Conservation (phyloP, 2,888 invertebrate species). For the Ganaspis brasiliensis region DNA sequence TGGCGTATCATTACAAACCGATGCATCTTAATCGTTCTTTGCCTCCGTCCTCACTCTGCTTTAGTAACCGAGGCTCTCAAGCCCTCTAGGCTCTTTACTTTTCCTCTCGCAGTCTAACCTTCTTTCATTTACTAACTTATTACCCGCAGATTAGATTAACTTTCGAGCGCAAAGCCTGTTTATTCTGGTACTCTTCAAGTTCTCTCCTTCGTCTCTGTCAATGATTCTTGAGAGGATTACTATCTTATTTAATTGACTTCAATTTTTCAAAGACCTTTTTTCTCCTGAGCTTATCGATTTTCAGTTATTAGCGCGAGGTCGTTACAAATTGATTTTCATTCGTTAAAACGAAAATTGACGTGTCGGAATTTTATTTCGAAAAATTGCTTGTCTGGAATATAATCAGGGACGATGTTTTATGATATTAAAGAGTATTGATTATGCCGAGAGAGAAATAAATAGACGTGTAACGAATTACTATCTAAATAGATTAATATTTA, state of each 20-base stretch:
- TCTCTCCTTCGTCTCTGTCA: slow-evolving; percentile 29
- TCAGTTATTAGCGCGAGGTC: neutral
- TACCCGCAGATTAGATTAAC: slow-evolving; percentile 73
- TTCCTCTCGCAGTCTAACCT: slow-evolving; percentile 47
- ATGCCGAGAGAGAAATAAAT: no score
- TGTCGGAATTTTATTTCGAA: neutral
- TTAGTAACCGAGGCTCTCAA: slow-evolving; percentile 42
- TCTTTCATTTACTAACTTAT: slow-evolving; percentile 69
- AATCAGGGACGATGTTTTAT: no score
- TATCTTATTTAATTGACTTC: slow-evolving; percentile 73
- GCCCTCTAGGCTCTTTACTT: slow-evolving; percentile 45
- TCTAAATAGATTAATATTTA: no score
- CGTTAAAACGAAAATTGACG: neutral
- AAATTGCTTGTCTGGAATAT: no score
- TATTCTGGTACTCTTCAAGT: slow-evolving; percentile 58
- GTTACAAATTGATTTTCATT: neutral
- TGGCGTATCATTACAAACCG: slow-evolving; percentile 74
- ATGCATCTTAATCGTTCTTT: slow-evolving; percentile 74
- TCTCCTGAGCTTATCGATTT: neutral
- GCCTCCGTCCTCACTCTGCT: slow-evolving; percentile 54
- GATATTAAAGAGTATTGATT: no score
- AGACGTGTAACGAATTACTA: no score
- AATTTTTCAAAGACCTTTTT: slow-evolving; percentile 51
- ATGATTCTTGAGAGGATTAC: slow-evolving; percentile 58
- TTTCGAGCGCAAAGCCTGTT: slow-evolving; percentile 70